Evolutionary conservation across 2,888 invertebrate species (phyloP).

Genomic region (Conomelus anceps): DNA sequence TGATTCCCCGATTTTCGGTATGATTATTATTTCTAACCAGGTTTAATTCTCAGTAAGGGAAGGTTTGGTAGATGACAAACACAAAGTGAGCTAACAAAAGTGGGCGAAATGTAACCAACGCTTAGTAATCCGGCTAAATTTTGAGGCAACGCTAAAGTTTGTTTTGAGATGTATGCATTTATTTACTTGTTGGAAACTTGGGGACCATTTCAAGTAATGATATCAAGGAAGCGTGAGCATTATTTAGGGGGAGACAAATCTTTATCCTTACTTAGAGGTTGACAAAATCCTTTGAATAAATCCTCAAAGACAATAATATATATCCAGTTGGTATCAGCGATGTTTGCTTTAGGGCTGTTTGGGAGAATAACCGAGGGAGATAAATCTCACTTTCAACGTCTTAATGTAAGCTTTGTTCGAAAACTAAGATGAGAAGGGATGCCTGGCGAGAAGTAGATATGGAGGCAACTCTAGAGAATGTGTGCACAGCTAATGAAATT

Average conservation of each 20-base stretch:
- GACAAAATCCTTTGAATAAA: not conserved
- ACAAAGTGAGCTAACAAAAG: constrained; percentile 6
- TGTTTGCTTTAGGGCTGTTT: not conserved
- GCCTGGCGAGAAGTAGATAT: not conserved
- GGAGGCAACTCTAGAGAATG: not conserved
- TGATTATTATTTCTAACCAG: too few species aligned
- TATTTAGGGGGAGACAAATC: not conserved
- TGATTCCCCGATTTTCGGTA: too few species aligned
- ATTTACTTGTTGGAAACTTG: not conserved
- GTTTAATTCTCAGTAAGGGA: not conserved
- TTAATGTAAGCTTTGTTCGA: not conserved
- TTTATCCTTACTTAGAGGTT: not conserved
- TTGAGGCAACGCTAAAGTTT: not conserved
- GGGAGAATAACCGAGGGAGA: not conserved
- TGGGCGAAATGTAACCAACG: constrained; percentile 15
- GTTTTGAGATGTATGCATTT: not conserved
- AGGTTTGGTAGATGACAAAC: not conserved
- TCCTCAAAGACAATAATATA: not conserved
- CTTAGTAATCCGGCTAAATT: not conserved
- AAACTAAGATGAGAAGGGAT: not conserved
- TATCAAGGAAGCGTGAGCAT: not conserved
- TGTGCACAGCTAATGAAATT: not conserved
- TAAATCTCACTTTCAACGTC: not conserved
- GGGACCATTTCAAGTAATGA: not conserved
- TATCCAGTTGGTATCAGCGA: not conserved